Conservation (phyloP, 2,113 vertebrate genomes). For the Prunella fulvescens region DNA sequence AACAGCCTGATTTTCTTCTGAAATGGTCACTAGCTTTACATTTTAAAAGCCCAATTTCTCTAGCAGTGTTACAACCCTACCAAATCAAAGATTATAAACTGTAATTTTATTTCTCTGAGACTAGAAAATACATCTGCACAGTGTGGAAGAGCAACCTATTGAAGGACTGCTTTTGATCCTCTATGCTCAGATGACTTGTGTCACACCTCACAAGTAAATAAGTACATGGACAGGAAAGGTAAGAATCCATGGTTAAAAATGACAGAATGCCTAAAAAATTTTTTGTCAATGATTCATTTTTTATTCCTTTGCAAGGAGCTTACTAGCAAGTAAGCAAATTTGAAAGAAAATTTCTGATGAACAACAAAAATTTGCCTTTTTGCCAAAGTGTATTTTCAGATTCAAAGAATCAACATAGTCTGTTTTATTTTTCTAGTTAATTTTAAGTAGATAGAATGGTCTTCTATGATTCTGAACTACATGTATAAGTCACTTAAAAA, state of each 20-base stretch:
- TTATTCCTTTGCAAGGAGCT: background rate
- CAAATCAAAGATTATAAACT: background rate
- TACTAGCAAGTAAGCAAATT: background rate
- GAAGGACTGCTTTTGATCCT: background rate
- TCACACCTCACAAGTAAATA: background rate
- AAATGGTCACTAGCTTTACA: background rate
- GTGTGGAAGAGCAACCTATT: background rate
- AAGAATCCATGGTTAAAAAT: background rate
- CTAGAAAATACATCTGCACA: background rate
- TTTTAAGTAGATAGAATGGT: background rate
- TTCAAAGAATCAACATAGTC: background rate
- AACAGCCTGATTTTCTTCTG: constrained; percentile 19
- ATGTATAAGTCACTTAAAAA: background rate
- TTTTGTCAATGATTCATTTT: background rate
- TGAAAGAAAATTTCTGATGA: background rate
- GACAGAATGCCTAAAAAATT: accelerated
- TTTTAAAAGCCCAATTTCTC: background rate
- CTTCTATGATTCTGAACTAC: background rate
- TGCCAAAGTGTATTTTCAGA: background rate
- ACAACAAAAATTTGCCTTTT: background rate
- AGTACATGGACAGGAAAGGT: background rate
- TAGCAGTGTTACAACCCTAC: background rate
- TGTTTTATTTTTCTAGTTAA: background rate
- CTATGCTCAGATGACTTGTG: background rate
- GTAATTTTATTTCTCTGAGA: background rate